Base-by-base conservation (phyloP, 37 sponge, comb jelly and placozoan genomes). In the Aplysina aerophoba region DNA sequence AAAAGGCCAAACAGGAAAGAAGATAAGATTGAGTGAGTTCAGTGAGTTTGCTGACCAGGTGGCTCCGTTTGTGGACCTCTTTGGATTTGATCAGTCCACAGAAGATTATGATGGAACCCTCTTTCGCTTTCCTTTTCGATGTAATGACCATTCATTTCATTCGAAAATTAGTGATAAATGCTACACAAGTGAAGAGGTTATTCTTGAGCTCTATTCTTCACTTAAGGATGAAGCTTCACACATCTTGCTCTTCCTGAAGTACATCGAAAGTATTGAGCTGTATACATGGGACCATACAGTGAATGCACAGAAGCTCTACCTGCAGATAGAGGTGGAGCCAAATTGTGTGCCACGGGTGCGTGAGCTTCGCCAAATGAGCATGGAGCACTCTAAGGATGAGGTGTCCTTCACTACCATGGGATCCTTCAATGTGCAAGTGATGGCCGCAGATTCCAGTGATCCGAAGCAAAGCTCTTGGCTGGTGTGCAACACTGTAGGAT, bases 101-200 rank as follows among this genome's bases (percentile, higher is more conserved):
- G 39, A 15, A 0, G 1, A 38, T 31, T 90, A 90, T 80, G 39
- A 82, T 55, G 89, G 79, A 53, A 89, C 93, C 27, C 36, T 93
- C 30, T 93, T 93, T 66, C 89, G 93, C 21, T 93, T 93, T 72
- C 93, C 93, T 30, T 59, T 89, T 2, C 84, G 93, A 15, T 40
- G 58, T n/a, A 22, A 34, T 11, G 22, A 30, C 0, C 60, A 64
- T 41, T 57, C 80, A 53, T 21, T 65, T 69, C 24, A 35, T 0
- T 90, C 91, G 1, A 78, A 90, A 55, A 90, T 90, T 34, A 61
- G 80, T 33, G 31, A 24, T 15, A 75, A 14, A 35, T 8, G 21
- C 0, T 78, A 83, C 60, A 74, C 83, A 12, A 17, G 61, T 21
- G 88, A 91, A 0, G 71, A 61, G 57, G 81, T 87, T 3, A 21